Evolutionary conservation across 2,113 vertebrate species (phyloP), one percentile per base, ranked within the genome.

Genomic region (Saccopteryx bilineata): DNA sequence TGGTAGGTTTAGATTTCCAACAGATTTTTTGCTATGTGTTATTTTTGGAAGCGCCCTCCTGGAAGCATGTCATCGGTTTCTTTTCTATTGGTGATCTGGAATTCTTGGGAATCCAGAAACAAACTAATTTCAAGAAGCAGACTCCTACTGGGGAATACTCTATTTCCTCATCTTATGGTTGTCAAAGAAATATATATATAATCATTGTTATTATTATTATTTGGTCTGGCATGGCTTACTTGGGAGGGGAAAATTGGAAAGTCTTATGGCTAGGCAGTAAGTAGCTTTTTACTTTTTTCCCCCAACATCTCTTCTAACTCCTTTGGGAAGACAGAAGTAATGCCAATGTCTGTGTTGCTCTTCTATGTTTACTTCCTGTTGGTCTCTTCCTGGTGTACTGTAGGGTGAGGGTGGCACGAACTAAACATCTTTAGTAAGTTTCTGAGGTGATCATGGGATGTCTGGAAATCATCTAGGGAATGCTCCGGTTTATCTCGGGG

Each of bases 91-190:
- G 83, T 87, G 74, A 78, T 85, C 65, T 87, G 66, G 50, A 92
- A 78, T 68, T 66, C 19, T 87, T 46, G 75, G 92, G 72, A 82
- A 82, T 94, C 66, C 58, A 95, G 61, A 92, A 81, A 93, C 9
- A 87, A 94, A 92, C 92, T 78, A 87, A 95, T 90, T 90, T 90
- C 94, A 84, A 26, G 89, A 96, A 93, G 78, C 90, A 56, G 58
- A 61, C 56, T 87, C 28, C 14, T 78, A 26, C 75, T 46, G 80
- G 87, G 75, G 90, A 82, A 26, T 1, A 1, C 46, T 88, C 66
- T 61, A 90, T 86, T 96, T 96, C 83, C 93, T 94, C 95, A 80
- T 90, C 75, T 86, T 97, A 84, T 96, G 95, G 80, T 76, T 96
- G 87, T 90, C 83, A 81, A 84, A 71, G 50, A 54, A 90, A 75